phyloP scores from a whole-genome alignment of 2,113 vertebrate species.

The Dicrurus megarhynchus region DNA sequence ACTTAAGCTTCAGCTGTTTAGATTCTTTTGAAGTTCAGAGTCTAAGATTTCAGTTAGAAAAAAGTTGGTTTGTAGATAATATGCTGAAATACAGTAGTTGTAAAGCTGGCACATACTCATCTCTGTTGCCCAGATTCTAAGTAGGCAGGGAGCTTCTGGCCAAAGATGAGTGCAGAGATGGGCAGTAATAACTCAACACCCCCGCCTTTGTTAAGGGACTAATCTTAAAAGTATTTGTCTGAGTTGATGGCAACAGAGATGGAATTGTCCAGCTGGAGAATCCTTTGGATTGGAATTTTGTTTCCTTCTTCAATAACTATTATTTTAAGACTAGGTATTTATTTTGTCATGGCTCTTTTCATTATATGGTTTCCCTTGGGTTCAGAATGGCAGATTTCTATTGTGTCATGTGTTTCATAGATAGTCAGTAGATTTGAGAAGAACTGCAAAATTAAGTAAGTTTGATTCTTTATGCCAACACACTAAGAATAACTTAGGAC shows the following conservation, averaged over 20 bases:
- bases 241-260: not conserved
- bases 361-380: not conserved
- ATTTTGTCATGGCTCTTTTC: not conserved
- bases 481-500: not conserved
- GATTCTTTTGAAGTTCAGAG: not conserved
- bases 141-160: not conserved
- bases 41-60: not conserved
- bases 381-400: not conserved
- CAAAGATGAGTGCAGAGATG: fast-evolving
- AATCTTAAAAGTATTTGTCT: not conserved
- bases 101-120: not conserved
- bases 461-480: not conserved
- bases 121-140: not conserved
- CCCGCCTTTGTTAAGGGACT: not conserved
- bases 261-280: not conserved
- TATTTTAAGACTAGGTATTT: not conserved
- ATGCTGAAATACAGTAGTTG: not conserved
- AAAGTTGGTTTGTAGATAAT: not conserved
- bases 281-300: not conserved
- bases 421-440: not conserved
- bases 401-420: not conserved
- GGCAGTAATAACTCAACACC: not conserved
- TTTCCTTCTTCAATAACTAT: not conserved
- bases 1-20: not conserved
- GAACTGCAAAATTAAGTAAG: not conserved